Percentiles rank a stretch among this genome's conserved stretches.
phyloP scores from a whole-genome alignment of 2,888 invertebrate species.

The Tetanocera ferruginea region DNA sequence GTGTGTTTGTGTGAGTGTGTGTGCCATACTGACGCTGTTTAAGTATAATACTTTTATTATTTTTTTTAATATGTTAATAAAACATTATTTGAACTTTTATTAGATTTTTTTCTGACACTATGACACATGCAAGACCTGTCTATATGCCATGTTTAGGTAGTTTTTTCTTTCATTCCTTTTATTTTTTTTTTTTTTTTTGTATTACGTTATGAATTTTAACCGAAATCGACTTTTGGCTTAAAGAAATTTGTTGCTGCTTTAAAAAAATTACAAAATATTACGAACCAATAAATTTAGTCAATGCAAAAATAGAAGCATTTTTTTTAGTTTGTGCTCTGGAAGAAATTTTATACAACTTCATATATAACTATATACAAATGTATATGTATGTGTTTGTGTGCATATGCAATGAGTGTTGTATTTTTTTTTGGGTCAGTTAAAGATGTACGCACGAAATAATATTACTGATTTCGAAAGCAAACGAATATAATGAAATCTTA shows the following conservation, averaged over 20 bases:
- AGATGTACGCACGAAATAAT: constrained; percentile 44
- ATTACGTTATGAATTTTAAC: background rate
- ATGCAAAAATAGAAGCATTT: no score
- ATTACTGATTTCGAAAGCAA: no score
- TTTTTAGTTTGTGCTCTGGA: no score
- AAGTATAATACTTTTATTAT: constrained; percentile 6
- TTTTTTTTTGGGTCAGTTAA: constrained; percentile 20
- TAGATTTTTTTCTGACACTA: no score
- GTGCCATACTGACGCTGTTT: constrained; percentile 44
- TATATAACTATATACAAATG: background rate
- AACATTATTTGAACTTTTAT: background rate
- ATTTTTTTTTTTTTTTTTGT: background rate
- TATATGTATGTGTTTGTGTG: constrained; percentile 33
- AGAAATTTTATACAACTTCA: no score
- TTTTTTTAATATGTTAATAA: constrained; percentile 1
- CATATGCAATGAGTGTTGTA: background rate
- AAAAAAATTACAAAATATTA: no score
- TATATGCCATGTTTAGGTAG: no score
- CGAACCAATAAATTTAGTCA: no score
- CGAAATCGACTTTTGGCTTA: constrained; percentile 27
- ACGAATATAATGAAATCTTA: no score
- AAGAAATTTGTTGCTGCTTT: no score
- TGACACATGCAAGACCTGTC: no score
- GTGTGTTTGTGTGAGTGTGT: constrained; percentile 31
- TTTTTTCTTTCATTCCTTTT: no score